Conservation (phyloP, 1,140 invertebrate genomes). For the Atta cephalotes region DNA sequence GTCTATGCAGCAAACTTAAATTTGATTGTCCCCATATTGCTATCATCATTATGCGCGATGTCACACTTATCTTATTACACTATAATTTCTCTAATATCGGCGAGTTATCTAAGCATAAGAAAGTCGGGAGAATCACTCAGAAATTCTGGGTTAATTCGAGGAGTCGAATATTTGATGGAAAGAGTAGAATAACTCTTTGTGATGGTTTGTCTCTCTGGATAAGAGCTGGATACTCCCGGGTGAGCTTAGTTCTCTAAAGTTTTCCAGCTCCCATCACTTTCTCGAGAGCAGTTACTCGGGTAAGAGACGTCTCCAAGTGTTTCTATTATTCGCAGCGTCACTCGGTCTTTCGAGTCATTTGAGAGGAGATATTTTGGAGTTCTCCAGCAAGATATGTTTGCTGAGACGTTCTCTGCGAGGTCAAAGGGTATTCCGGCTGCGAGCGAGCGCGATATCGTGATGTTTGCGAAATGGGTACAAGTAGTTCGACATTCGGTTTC, state of each 20-base stretch:
- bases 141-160: conserved; percentile 11
- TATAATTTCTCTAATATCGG: not conserved
- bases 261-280: conserved; percentile 45
- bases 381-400: not conserved
- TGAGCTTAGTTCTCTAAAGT: conserved; percentile 49
- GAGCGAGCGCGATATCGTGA: not conserved
- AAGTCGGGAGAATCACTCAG: not conserved
- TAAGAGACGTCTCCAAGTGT: conserved; percentile 38
- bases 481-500: conserved; percentile 21
- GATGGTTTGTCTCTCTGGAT: conserved; percentile 15
- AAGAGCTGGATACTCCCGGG: conserved; percentile 44
- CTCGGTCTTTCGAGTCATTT: conserved; percentile 47
- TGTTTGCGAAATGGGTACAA: not conserved
- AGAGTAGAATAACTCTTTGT: conserved; percentile 27
- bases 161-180: not conserved
- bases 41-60: too few species aligned
- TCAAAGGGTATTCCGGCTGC: not conserved
- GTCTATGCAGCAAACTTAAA: too few species aligned
- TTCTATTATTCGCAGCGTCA: conserved; percentile 48
- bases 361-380: conserved; percentile 17
- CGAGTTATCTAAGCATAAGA: not conserved
- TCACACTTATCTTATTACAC: too few species aligned
- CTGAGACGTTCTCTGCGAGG: not conserved
- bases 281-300: conserved; percentile 33
- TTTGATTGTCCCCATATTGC: too few species aligned